Evolutionary conservation across 2,888 invertebrate genomes (phyloP).

Genomic region (Ditylenchus weischeri): DNA sequence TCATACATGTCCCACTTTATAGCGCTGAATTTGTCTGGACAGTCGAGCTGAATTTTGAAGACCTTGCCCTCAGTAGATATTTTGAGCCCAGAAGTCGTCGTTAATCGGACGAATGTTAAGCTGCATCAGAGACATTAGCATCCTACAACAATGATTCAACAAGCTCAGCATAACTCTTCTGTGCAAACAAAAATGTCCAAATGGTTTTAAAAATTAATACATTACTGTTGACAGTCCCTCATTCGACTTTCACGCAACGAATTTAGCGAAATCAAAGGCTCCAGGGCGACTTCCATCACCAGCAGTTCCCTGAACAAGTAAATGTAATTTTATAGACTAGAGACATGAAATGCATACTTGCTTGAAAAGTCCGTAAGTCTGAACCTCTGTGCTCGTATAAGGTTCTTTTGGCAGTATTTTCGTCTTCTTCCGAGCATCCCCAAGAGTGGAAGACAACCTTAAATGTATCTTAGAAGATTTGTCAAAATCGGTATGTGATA

Average conservation of each 20-base stretch:
- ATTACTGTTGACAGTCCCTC: constrained; percentile 63
- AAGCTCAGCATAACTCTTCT: constrained; percentile 62
- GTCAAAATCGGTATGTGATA: neutral
- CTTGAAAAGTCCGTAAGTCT: constrained; percentile 65
- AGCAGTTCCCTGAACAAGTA: constrained; percentile 35
- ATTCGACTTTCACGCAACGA: constrained; percentile 64
- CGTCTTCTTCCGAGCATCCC: constrained; percentile 46
- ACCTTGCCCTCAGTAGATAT: constrained; percentile 45
- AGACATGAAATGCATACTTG: constrained; percentile 59
- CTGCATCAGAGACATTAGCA: constrained; percentile 33
- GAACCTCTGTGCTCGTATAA: constrained; percentile 63
- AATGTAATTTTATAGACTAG: neutral
- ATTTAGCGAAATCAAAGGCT: constrained; percentile 66
- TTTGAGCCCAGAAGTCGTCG: constrained; percentile 28
- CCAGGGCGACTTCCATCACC: constrained; percentile 65
- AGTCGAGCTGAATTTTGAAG: constrained; percentile 46
- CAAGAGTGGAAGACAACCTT: constrained; percentile 33
- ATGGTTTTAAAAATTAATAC: no score
- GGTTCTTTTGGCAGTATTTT: constrained; percentile 60
- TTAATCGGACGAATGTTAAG: neutral
- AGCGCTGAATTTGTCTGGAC: constrained; percentile 51
- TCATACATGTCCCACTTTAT: constrained; percentile 46
- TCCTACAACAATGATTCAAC: constrained; percentile 59
- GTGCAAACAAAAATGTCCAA: constrained; percentile 56
- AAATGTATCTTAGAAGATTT: neutral